These are phyloP conservation scores for Drosophila borborema DNA, from an alignment of 2,888 invertebrate species.

Conservation along the genomic window DNA sequence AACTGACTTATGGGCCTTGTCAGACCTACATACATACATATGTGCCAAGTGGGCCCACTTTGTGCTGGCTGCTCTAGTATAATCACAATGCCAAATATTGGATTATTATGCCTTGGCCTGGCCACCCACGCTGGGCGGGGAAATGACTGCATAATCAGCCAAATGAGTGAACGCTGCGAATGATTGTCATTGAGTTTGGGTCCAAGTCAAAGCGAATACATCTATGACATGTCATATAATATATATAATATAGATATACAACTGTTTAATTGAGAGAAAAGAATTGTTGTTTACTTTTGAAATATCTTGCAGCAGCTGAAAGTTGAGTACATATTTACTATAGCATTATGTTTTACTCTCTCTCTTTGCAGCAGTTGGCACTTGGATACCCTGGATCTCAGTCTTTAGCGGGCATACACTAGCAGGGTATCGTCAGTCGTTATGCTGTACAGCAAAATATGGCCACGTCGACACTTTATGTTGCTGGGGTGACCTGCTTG, in stretches of 20 bases:
- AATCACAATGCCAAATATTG: constrained; percentile 66
- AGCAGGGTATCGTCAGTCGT: constrained; percentile 56
- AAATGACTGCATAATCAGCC: constrained; percentile 4
- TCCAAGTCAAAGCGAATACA: constrained; percentile 22
- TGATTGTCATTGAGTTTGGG: constrained; percentile 21
- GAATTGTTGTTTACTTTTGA: constrained; percentile 31
- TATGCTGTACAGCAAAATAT: constrained; percentile 83
- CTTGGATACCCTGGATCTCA: constrained; percentile 58
- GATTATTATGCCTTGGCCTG: constrained; percentile 39
- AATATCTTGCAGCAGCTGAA: constrained; percentile 30
- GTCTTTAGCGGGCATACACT: constrained; percentile 39
- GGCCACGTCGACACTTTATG: constrained; percentile 85
- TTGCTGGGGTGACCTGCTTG: constrained; percentile 85
- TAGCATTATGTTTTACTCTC: not conserved
- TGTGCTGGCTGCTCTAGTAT: constrained; percentile 31
- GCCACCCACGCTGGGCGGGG: constrained; percentile 11
- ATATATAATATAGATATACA: not conserved
- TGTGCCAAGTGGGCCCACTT: constrained; percentile 36
- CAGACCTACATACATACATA: constrained; percentile 5
- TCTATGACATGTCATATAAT: constrained; percentile 25
- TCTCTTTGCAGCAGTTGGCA: constrained; percentile 8
- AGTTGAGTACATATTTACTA: constrained; percentile 12
- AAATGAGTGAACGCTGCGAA: constrained; percentile 25
- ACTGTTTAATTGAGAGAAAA: not conserved
- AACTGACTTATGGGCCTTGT: constrained; percentile 49